phyloP scores from a whole-genome alignment of 2,113 vertebrate species.

The Oreochromis aureus region DNA sequence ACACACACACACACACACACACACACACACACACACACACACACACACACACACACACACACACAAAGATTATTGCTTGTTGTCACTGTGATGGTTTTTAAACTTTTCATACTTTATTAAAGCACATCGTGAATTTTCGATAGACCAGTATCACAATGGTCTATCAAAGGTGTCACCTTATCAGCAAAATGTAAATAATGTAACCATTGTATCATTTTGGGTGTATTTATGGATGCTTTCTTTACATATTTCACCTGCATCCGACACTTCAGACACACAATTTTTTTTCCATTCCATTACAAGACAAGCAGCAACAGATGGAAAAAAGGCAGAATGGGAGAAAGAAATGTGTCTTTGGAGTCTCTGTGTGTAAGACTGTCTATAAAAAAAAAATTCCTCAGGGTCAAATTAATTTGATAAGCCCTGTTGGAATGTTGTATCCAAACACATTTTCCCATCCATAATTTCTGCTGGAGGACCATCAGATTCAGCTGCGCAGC shows the following conservation, averaged over 20 bases:
- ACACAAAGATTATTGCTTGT: background rate
- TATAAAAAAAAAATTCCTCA: conserved; percentile 6
- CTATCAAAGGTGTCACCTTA: background rate
- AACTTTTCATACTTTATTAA: background rate
- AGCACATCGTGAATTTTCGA: background rate
- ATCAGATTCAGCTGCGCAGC: background rate
- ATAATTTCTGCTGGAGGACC: background rate
- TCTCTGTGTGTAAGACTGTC: background rate
- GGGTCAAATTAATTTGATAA: conserved; percentile 40
- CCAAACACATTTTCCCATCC: conserved; percentile 11
- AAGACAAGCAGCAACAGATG: background rate
- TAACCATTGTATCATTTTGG: background rate
- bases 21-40: background rate
- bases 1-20: background rate
- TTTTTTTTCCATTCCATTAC: background rate
- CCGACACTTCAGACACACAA: background rate
- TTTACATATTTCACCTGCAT: background rate
- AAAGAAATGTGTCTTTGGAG: background rate
- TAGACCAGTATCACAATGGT: background rate
- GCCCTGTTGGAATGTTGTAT: conserved; percentile 19
- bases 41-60: background rate
- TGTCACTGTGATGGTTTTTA: background rate
- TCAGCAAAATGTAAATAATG: background rate
- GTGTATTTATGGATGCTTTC: background rate
- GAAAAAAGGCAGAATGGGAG: background rate